Conservation (phyloP, 2,888 invertebrate species). For the Drosophila paranaensis region DNA sequence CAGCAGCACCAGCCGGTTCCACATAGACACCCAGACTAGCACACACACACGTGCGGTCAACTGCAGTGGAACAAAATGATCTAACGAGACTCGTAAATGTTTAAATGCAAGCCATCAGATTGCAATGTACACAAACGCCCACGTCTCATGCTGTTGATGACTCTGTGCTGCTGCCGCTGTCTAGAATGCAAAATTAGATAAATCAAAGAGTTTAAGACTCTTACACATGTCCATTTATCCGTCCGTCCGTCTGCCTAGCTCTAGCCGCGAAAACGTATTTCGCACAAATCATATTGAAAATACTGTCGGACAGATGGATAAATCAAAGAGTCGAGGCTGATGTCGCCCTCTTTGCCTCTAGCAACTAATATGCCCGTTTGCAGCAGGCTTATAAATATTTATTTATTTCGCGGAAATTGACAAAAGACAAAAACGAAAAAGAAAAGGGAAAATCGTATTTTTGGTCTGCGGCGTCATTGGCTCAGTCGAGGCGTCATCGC, state of each 20-base stretch:
- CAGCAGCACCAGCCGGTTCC: conserved; percentile 36
- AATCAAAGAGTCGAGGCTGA: background rate
- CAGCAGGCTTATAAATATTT: background rate
- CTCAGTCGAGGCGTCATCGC: conserved; percentile 47
- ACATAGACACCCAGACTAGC: background rate
- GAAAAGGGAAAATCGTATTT: conserved; percentile 54
- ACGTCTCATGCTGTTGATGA: conserved; percentile 13
- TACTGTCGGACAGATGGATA: background rate
- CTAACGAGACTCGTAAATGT: conserved; percentile 35
- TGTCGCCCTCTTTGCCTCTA: background rate
- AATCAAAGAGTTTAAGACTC: conserved; percentile 2
- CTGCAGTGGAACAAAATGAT: conserved; percentile 41
- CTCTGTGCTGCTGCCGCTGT: conserved; percentile 13
- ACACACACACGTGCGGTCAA: conserved; percentile 21
- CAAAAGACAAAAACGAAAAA: background rate
- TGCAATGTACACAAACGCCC: conserved; percentile 44
- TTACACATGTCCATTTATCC: background rate
- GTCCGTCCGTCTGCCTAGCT: background rate
- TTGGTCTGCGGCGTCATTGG: conserved; percentile 50
- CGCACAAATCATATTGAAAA: conserved; percentile 3
- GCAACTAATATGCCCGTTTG: background rate
- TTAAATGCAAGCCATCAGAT: conserved; percentile 33
- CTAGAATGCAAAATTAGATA: conserved; percentile 31
- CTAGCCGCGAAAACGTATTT: conserved; percentile 6
- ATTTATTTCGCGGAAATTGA: conserved; percentile 28